These are phyloP conservation scores for Bombus polaris DNA, from an alignment of 1,140 invertebrate genomes.

Conservation along the genomic window DNA sequence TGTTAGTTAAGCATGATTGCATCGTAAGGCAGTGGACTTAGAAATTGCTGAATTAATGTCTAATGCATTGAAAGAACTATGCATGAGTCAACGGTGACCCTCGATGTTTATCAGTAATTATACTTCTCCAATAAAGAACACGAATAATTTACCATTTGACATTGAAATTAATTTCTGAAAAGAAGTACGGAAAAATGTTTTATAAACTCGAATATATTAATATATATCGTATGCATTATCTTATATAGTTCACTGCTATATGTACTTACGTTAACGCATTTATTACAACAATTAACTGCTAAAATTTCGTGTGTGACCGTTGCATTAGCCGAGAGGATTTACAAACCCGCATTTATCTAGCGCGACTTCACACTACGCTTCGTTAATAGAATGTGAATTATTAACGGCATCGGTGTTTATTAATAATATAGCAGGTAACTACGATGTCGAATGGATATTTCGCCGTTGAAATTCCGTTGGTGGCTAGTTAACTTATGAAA, in stretches of 20 bases:
- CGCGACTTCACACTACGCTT: not conserved
- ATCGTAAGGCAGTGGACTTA: no score
- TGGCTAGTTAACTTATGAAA: not conserved
- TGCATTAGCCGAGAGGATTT: not conserved
- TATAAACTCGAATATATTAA: not conserved
- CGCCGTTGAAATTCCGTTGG: not conserved
- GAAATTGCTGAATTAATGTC: not conserved
- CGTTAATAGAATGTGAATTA: constrained; percentile 32
- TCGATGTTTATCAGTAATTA: not conserved
- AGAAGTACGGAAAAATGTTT: not conserved
- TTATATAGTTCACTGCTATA: not conserved
- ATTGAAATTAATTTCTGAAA: not conserved
- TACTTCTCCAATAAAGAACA: no score
- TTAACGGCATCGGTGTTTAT: not conserved
- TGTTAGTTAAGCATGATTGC: no score
- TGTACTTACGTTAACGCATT: not conserved
- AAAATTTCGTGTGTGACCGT: not conserved
- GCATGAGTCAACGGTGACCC: not conserved
- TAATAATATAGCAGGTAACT: constrained; percentile 6
- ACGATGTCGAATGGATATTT: not conserved
- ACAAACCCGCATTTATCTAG: not conserved
- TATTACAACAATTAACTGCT: not conserved
- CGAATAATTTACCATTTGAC: not conserved
- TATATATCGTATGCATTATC: not conserved
- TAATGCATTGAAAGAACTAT: not conserved